These are phyloP conservation scores for Amphipoea oculea DNA, from an alignment of 2,888 invertebrate species.

Conservation along the genomic window DNA sequence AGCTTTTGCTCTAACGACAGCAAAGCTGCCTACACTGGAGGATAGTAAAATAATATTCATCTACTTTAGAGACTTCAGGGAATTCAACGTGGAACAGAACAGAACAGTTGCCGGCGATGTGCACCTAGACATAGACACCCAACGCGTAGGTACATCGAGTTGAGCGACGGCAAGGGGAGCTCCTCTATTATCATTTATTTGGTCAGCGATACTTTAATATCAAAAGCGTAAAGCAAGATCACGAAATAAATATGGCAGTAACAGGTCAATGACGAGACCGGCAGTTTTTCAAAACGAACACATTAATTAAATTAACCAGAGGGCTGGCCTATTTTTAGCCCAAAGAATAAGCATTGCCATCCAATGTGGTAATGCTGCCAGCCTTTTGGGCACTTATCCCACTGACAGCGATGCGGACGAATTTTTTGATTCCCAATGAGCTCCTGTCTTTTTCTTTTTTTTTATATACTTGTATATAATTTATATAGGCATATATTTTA, in stretches of 20 bases:
- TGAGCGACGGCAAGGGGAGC: neutral
- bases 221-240: neutral
- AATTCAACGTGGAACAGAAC: neutral
- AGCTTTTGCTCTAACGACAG: neutral
- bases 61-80: neutral
- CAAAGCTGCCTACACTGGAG: neutral
- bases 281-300: neutral
- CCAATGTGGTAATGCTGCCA: no score
- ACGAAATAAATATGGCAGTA: neutral
- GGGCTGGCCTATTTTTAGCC: no score
- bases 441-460: no score
- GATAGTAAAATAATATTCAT: neutral
- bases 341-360: no score
- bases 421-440: no score
- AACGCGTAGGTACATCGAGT: neutral
- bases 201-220: neutral
- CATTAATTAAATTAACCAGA: neutral
- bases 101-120: neutral
- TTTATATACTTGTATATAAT: no score
- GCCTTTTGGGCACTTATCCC: no score
- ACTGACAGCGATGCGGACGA: no score
- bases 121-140: neutral
- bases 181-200: neutral
- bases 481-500: no score
- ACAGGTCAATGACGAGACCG: neutral